Percentiles rank a stretch among this genome's conserved stretches.
Evolutionary conservation across 2,888 invertebrate species (phyloP).

Genomic region (Sipha maydis): DNA sequence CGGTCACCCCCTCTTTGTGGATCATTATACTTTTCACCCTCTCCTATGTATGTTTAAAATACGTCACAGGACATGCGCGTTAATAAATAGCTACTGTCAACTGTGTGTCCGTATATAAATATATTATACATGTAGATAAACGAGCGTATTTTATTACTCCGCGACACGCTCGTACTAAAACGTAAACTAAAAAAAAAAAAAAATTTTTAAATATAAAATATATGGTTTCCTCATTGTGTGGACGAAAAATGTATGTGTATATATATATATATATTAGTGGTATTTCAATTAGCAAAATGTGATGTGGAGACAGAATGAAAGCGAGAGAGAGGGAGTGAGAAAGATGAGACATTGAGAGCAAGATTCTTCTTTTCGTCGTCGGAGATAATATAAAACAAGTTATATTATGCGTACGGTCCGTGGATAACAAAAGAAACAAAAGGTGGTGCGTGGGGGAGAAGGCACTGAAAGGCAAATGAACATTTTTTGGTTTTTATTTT

Average conservation of each 20-base stretch:
- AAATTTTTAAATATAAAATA: too few relatives aligned
- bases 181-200: not conserved
- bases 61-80: conserved; percentile 7
- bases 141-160: conserved; percentile 29
- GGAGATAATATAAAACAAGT: not conserved
- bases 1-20: not conserved
- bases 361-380: not conserved
- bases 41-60: not conserved
- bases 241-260: not conserved
- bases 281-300: not conserved
- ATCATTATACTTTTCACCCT: conserved; percentile 10
- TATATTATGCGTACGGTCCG: not conserved
- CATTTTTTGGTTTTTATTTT: not conserved
- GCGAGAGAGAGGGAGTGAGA: not conserved
- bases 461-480: conserved; percentile 24
- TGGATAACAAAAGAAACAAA: conserved; percentile 50
- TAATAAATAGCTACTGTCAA: conserved; percentile 17
- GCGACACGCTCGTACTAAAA: conserved; percentile 31
- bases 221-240: too few relatives aligned
- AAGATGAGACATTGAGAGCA: too few relatives aligned
- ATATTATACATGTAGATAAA: not conserved
- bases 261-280: not conserved
- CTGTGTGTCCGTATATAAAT: not conserved
- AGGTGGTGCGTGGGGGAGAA: not conserved
- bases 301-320: not conserved